These are phyloP conservation scores for Cichlasoma orientale DNA, from an alignment of 2,797 vertebrate genomes.

Conservation along the genomic window DNA sequence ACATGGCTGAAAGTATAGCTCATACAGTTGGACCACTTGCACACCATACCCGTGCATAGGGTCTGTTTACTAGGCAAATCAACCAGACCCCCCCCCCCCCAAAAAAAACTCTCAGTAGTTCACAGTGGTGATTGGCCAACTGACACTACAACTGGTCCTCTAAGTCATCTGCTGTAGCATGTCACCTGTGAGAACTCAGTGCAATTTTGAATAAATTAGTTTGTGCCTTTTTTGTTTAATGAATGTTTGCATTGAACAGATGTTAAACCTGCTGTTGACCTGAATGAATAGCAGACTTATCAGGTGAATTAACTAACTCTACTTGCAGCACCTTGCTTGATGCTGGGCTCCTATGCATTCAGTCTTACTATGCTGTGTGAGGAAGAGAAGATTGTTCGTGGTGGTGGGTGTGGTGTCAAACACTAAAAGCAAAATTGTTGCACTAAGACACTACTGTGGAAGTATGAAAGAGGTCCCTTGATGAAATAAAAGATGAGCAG, in stretches of 20 bases:
- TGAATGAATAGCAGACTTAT: constrained; percentile 42
- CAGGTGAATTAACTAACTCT: constrained; percentile 68
- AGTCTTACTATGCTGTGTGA: constrained; percentile 72
- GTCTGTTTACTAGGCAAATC: neutral
- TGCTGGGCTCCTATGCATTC: constrained; percentile 52
- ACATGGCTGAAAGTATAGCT: neutral
- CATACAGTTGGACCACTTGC: neutral
- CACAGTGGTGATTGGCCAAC: neutral
- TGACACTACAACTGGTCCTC: neutral
- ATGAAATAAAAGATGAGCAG: constrained; percentile 85
- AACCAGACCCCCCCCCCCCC: fast-evolving
- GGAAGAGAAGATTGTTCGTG: constrained; percentile 50
- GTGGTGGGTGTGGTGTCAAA: constrained; percentile 84
- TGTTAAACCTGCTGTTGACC: constrained; percentile 7
- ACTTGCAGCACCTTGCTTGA: constrained; percentile 81
- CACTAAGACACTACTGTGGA: constrained; percentile 75
- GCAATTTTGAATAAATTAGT: constrained; percentile 38
- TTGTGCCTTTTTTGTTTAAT: constrained; percentile 50
- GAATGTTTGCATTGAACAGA: constrained; percentile 34
- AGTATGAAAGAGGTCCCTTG: constrained; percentile 80
- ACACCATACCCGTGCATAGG: neutral
- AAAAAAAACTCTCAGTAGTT: fast-evolving
- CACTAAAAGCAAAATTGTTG: constrained; percentile 70
- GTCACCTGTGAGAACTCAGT: constrained; percentile 36
- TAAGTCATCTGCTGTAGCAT: neutral